Percentiles rank a stretch among this genome's conserved stretches.
Conservation (phyloP, 2,113 vertebrate genomes). For the Heterotis niloticus region DNA sequence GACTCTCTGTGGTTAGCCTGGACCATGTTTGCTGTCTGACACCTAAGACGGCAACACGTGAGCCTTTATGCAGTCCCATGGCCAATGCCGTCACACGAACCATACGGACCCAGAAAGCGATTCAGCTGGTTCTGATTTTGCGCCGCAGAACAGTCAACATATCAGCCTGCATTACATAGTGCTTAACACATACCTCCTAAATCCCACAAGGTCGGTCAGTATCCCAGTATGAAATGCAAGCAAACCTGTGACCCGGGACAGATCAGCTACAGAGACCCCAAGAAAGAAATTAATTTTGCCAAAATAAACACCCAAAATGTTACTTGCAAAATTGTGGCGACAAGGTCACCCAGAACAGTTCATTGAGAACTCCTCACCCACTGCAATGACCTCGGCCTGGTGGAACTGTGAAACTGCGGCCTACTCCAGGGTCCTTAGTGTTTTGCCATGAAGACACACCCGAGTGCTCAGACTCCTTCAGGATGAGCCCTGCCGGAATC, state of each 20-base stretch:
- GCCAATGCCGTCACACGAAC: conserved; percentile 41
- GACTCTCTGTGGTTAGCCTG: not conserved
- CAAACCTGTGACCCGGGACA: not conserved
- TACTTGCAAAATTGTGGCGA: no score
- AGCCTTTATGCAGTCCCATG: conserved; percentile 21
- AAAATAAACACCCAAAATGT: not conserved
- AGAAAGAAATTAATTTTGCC: not conserved
- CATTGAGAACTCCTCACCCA: not conserved
- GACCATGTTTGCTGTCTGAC: not conserved
- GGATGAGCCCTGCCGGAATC: not conserved
- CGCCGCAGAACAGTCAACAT: conserved; percentile 50
- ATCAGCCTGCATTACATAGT: conserved; percentile 45
- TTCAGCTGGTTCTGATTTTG: conserved; percentile 57
- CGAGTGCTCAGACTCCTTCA: not conserved
- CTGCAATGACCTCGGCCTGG: no score
- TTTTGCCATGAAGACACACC: not conserved
- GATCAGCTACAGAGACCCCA: conserved; percentile 11
- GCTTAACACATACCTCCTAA: conserved; percentile 52
- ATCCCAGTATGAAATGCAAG: conserved; percentile 27
- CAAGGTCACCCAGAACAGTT: not conserved
- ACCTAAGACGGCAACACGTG: conserved; percentile 22
- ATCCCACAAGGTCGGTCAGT: conserved; percentile 45
- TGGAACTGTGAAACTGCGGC: no score
- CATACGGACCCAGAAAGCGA: conserved; percentile 46
- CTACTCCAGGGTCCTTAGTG: not conserved